Evolutionary conservation across 1,140 invertebrate genomes (phyloP).

Genomic region (Cydia strobilella): DNA sequence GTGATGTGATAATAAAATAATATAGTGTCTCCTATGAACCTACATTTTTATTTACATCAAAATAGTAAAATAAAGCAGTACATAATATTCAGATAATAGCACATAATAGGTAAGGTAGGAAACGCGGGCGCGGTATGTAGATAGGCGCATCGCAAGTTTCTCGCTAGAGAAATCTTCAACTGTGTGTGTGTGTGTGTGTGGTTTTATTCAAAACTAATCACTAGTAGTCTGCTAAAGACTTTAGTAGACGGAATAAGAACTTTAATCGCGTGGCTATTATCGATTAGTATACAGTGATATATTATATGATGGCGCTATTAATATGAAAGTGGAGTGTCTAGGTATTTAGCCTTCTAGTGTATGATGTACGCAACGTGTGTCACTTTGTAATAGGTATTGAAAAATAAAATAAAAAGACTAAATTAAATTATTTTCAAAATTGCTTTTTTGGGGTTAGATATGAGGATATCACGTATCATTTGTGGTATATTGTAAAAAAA

Average conservation of each 20-base stretch:
- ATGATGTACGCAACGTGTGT: too few relatives aligned
- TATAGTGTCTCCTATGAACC: not conserved
- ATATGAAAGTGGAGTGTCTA: not conserved
- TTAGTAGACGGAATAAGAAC: not conserved
- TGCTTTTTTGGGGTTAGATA: too few relatives aligned
- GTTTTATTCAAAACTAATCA: constrained; percentile 35
- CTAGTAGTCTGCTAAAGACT: not conserved
- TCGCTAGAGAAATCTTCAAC: constrained; percentile 51
- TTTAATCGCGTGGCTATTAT: not conserved
- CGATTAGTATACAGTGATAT: not conserved
- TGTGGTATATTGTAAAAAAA: too few relatives aligned
- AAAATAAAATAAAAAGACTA: too few relatives aligned
- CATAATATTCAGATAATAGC: too few relatives aligned
- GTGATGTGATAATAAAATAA: not conserved
- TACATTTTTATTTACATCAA: too few relatives aligned
- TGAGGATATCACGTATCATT: too few relatives aligned
- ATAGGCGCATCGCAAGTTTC: not conserved
- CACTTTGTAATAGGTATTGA: too few relatives aligned
- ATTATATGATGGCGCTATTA: not conserved
- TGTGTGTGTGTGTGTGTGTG: too few relatives aligned
- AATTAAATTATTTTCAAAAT: too few relatives aligned
- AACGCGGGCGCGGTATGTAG: not conserved
- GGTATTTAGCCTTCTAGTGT: too few relatives aligned
- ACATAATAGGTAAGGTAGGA: not conserved
- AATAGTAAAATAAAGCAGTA: too few relatives aligned